Conservation (phyloP, 2,888 invertebrate species). For the Cephonodes hylas region DNA sequence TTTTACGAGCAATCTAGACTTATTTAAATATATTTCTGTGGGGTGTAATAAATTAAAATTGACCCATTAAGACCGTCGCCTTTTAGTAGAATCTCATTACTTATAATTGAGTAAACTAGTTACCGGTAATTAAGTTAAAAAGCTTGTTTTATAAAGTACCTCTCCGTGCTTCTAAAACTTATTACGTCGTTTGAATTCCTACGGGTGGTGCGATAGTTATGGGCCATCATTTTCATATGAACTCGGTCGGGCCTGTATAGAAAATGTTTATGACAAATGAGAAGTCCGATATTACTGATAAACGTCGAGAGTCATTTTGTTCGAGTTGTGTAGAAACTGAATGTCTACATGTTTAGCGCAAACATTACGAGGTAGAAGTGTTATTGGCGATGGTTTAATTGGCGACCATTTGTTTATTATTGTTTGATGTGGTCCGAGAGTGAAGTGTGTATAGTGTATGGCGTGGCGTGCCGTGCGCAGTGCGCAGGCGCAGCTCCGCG, state of each 20-base stretch:
- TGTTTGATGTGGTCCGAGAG: background rate
- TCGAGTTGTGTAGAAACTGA: background rate
- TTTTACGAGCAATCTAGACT: slow-evolving; percentile 50
- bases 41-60: slow-evolving; percentile 41
- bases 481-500: slow-evolving; percentile 24
- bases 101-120: slow-evolving; percentile 17
- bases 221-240: background rate
- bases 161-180: background rate
- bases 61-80: slow-evolving; percentile 17
- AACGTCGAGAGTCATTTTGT: background rate
- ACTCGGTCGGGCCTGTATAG: background rate
- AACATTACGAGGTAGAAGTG: background rate
- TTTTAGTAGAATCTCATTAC: slow-evolving; percentile 23
- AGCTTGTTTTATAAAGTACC: slow-evolving; percentile 1
- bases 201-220: background rate
- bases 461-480: slow-evolving; percentile 35
- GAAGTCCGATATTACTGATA: background rate
- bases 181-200: background rate
- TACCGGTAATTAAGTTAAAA: slow-evolving; percentile 22
- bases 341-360: background rate
- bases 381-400: background rate
- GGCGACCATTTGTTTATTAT: background rate
- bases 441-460: background rate
- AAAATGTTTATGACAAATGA: background rate
- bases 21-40: slow-evolving; percentile 33